Evolutionary conservation across 2,113 vertebrate species (phyloP), one percentile per base, ranked within the genome.

Genomic region (Dipodomys merriami): DNA sequence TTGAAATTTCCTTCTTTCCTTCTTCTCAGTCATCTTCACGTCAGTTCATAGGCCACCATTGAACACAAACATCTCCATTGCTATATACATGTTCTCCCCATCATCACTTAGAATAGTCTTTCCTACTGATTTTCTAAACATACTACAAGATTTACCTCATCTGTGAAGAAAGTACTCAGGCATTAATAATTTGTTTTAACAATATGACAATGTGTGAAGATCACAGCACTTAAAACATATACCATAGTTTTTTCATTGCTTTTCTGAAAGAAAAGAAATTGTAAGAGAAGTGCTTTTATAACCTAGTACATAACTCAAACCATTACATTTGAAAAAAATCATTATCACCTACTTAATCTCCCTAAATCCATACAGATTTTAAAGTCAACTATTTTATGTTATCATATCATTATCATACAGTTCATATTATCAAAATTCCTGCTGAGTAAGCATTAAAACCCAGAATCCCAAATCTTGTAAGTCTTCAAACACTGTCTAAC

Each of bases 301-400:
- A 20, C 11, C 5, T 20, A 7, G 30, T 49, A 67, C 44, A 88
- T 3, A 83, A 68, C 4, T 4, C 53, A 57, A 57, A 57, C 53
- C 53, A 93, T 57, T 72, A 79, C 22, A 90, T 91, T 39, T 76
- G 1, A 3, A 44, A 62, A 81, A 86, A 74, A 71, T 95, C 30
- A 87, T 16, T 35, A 16, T 53, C 46, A 84, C 46, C 4, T 2
- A 93, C 5, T 46, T 77, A 64, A 57, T 78, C n/a, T 90, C 33
- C 83, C 6, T 29, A 77, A 91, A 64, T 90, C 33, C 53, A 44
- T 9, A 71, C 10, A 77, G 35, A 33, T 29, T 44, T 88, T 74
- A 67, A 86, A 89, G 77, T 19, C 25, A 86, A 71, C 53, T 29
- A n/a, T 57, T 57, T 57, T 4, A 18, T 57, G 53, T 57, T 57